A percentile compares a stretch with the other conserved stretches of the same genome.
Evolutionary conservation across 1,140 invertebrate species (phyloP).

Genomic region (Drosophila teissieri): DNA sequence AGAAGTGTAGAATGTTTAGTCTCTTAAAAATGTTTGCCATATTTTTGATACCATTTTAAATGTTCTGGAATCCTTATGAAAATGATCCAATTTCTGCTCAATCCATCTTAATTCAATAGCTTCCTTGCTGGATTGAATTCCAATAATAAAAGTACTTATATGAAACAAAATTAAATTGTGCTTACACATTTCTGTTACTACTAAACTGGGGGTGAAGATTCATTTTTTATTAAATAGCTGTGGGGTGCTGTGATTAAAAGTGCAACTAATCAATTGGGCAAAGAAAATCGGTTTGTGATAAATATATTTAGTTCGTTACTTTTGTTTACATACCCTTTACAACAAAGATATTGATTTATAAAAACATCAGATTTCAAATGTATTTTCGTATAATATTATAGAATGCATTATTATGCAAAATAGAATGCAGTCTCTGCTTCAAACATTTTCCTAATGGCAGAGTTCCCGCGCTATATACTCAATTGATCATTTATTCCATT

Average conservation of each 20-base stretch:
- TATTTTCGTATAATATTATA: not conserved
- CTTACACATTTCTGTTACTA: not conserved
- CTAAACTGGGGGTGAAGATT: not conserved
- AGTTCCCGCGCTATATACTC: constrained; percentile 17
- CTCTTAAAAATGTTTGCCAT: not conserved
- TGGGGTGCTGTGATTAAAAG: not conserved
- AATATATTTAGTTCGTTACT: not conserved
- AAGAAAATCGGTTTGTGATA: not conserved
- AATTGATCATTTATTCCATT: constrained; percentile 20
- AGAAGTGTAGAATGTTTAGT: not conserved
- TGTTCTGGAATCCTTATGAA: constrained; percentile 87
- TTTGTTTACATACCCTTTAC: no score
- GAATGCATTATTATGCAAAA: constrained; percentile 8
- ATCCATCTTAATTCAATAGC: constrained; percentile 37
- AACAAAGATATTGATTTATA: no score
- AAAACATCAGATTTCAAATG: not conserved
- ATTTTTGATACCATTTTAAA: constrained; percentile 87
- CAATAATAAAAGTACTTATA: not conserved
- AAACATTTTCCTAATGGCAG: not conserved
- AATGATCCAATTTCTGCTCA: constrained; percentile 87
- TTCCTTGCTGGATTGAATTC: not conserved
- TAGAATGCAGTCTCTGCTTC: not conserved
- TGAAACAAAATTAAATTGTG: not conserved
- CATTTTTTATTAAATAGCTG: not conserved
- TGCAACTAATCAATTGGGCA: not conserved